A percentile compares a stretch with the other conserved stretches of the same genome.
Conservation (phyloP, 2,888 invertebrate species). For the Callosobruchus maculatus region DNA sequence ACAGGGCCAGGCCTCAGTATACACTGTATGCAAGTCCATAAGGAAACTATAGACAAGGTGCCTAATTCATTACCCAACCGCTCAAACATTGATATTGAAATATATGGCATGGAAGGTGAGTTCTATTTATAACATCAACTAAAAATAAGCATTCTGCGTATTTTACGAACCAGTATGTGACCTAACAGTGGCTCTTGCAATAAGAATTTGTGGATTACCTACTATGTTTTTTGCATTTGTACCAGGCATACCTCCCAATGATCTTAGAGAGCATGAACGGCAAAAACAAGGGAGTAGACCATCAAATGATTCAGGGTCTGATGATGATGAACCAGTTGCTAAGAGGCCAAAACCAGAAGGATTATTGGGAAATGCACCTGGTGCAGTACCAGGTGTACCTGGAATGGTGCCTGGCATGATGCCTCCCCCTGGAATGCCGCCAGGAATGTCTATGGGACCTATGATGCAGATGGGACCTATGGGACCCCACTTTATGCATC, state of each 20-base stretch:
- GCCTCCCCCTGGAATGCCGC: slow-evolving; percentile 54
- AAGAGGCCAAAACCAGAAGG: slow-evolving; percentile 72
- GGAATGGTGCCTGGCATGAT: slow-evolving; percentile 66
- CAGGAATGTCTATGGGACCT: slow-evolving; percentile 59
- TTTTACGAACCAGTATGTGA: slow-evolving; percentile 14
- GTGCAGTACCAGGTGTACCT: slow-evolving; percentile 57
- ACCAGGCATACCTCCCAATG: slow-evolving; percentile 81
- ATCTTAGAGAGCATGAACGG: slow-evolving; percentile 90
- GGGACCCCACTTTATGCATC: slow-evolving; percentile 71
- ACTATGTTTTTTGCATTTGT: slow-evolving; percentile 22
- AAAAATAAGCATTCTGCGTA: slow-evolving; percentile 20
- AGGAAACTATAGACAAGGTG: slow-evolving; percentile 99
- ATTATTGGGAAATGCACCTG: slow-evolving; percentile 61
- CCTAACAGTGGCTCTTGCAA: slow-evolving; percentile 13
- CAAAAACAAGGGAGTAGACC: slow-evolving; percentile 63
- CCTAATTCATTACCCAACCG: slow-evolving; percentile 97
- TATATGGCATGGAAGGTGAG: slow-evolving; percentile 98
- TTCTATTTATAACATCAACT: slow-evolving; percentile 24
- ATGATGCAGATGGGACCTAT: slow-evolving; percentile 67
- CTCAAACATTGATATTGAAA: slow-evolving; percentile 98
- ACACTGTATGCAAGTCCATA: slow-evolving; percentile 99
- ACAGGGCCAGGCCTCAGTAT: slow-evolving; percentile 98
- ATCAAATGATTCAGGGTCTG: slow-evolving; percentile 58
- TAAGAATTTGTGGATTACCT: slow-evolving; percentile 1
- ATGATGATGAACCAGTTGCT: slow-evolving; percentile 77